Evolutionary conservation across 2,113 vertebrate species (phyloP), one percentile per base, ranked within the genome.

Genomic region (Dermatemys mawii): DNA sequence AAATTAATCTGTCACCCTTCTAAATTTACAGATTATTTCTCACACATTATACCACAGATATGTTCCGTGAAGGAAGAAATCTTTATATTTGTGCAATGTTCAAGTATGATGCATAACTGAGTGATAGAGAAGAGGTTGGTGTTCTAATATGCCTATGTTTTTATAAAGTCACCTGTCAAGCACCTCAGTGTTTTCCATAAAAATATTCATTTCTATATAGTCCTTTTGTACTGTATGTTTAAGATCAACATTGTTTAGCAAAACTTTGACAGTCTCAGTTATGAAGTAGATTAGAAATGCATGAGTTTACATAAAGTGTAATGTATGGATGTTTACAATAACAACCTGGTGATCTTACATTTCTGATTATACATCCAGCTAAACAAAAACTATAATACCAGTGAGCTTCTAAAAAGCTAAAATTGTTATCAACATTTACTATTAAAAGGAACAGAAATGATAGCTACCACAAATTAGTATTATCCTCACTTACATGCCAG

Each of bases 401-500:
- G 11, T 75, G 16, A 32, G 60, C 1, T 67, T 94, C 84, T 2
- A 90, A 93, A 90, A 88, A 51, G 4, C 29, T 4, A 51, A 80
- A 83, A 83, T 2, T 81, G 46, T 7, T 3, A 21, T 48, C 21
- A 17, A 12, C 5, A 7, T 75, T 75, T 51, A 5, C 6, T 67
- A 76, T 83, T 75, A 70, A 29, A 81, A 55, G 84, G 88, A 81
- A 92, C 29, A 53, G 32, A 63, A 21, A 16, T 4, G 8, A 8
- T 76, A 79, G 11, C 24, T 73, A 51, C 46, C 55, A 54, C 22
- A 88, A 60, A 55, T n/a, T 80, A 27, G 11, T 90, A n/a, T 67
- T 84, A 83, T 88, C 93, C 95, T 90, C 88, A 60, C 84, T 51
- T 81, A 32, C 10, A 48, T 22, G 84, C 90, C 94, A 85, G 48